A percentile compares a stretch with the other conserved stretches of the same genome.
These are phyloP conservation scores for Laticauda colubrina DNA, from an alignment of 2,113 vertebrate genomes.

Conservation along the genomic window DNA sequence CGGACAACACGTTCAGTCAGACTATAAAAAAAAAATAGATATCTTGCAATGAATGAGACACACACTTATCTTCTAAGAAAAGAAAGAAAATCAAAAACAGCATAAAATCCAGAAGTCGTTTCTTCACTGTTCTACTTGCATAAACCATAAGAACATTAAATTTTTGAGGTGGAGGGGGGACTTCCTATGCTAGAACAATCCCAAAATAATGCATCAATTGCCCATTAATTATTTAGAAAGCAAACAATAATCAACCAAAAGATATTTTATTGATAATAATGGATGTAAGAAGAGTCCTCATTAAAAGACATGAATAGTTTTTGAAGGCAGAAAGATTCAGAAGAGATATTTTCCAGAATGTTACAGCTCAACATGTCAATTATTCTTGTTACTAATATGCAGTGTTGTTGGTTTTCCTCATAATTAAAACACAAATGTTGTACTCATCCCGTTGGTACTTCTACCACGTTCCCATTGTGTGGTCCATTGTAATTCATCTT, in stretches of 20 bases:
- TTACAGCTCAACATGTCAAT: not conserved
- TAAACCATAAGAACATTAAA: not conserved
- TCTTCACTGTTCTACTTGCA: not conserved
- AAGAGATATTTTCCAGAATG: not conserved
- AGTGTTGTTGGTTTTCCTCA: not conserved
- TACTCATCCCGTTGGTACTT: not conserved
- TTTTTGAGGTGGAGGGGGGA: not conserved
- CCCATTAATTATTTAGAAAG: not conserved
- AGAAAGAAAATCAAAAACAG: not conserved
- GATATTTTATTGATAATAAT: not conserved
- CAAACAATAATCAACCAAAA: not conserved
- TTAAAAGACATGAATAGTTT: not conserved
- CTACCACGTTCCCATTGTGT: not conserved
- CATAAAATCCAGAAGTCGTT: not conserved
- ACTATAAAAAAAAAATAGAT: not conserved
- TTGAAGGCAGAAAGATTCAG: not conserved
- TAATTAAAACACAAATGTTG: not conserved
- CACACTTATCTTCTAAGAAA: not conserved
- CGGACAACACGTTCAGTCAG: not conserved
- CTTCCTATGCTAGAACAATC: not conserved
- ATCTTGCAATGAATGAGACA: not conserved
- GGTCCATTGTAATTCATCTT: not conserved
- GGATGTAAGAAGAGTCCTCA: not conserved
- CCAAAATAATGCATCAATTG: not conserved
- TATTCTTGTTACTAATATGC: not conserved